Evolutionary conservation across 2,113 vertebrate species (phyloP), one percentile per base, ranked within the genome.

Genomic region (Plestiodon gilberti): DNA sequence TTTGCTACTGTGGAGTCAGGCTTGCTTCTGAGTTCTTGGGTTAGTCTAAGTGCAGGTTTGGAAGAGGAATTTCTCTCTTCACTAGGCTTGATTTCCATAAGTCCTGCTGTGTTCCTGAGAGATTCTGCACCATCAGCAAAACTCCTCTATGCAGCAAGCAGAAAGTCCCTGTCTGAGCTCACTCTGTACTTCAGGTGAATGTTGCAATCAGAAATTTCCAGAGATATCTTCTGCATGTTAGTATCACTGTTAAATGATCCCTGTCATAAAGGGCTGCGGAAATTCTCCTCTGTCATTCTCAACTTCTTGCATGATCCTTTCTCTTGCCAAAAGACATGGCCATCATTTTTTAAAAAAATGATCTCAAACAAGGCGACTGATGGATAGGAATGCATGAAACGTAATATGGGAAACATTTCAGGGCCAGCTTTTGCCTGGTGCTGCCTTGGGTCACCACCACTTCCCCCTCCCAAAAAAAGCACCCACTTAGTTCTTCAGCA

Each of bases 11-110:
- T 55, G 55, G 0, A 6, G 8, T 64, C n/a, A 83, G 52, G 83
- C 62, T 4, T 1, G 75, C 43, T 71, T 25, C 6, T 18, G 0
- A 0, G 59, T 4, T 33, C 9, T 0, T 0, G 2, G 10, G 17
- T 85, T 40, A 55, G 17, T 35, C 17, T n/a, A 20, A 25, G 38
- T 35, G 79, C 73, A 10, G 18, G 57, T 77, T 57, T 20, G 38
- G 57, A 57, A 62, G 25, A 25, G 9, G 23, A 33, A 35, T 43
- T n/a, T 64, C 35, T 20, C 61, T 43, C 78, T 2, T 48, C 30
- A 14, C 6, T 38, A 82, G 67, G 83, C 65, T 1, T 79, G 25
- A 79, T 91, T 82, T 67, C 11, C 73, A 64, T 84, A 65, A 89
- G 43, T 9, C 0, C 0, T 35, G 52, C n/a, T 83, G 33, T 75